A percentile compares a stretch with the other conserved stretches of the same genome.
phyloP scores from a whole-genome alignment of 2,797 vertebrate genomes.

The Poecilia velifera region DNA sequence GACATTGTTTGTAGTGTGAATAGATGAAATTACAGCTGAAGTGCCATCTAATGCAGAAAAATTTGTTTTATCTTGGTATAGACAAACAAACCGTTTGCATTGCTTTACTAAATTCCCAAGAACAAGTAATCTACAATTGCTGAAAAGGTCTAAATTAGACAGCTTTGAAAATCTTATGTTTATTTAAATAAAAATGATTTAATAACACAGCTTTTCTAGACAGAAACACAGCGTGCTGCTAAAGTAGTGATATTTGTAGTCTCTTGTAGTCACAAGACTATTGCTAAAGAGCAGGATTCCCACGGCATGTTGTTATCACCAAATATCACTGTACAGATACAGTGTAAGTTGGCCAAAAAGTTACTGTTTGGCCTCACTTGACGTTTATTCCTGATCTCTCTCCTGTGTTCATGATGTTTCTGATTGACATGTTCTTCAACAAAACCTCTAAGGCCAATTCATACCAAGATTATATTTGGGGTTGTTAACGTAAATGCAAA shows the following conservation, averaged over 20 bases:
- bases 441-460: background rate
- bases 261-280: background rate
- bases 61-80: constrained; percentile 2
- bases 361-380: background rate
- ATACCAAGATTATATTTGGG: background rate
- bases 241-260: background rate
- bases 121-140: background rate
- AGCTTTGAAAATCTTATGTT: background rate
- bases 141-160: background rate
- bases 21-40: background rate
- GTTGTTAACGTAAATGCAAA: background rate
- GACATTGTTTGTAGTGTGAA: background rate
- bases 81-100: constrained; percentile 29
- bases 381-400: background rate
- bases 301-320: background rate
- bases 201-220: background rate
- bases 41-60: constrained; percentile 7
- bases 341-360: background rate
- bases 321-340: background rate
- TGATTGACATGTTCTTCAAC: background rate
- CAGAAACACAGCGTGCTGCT: background rate
- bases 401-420: background rate
- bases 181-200: background rate
- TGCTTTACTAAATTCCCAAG: constrained; percentile 25
- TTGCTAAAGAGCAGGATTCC: background rate